These are phyloP conservation scores for Lophius americanus DNA, from an alignment of 2,797 vertebrate genomes.

Conservation along the genomic window DNA sequence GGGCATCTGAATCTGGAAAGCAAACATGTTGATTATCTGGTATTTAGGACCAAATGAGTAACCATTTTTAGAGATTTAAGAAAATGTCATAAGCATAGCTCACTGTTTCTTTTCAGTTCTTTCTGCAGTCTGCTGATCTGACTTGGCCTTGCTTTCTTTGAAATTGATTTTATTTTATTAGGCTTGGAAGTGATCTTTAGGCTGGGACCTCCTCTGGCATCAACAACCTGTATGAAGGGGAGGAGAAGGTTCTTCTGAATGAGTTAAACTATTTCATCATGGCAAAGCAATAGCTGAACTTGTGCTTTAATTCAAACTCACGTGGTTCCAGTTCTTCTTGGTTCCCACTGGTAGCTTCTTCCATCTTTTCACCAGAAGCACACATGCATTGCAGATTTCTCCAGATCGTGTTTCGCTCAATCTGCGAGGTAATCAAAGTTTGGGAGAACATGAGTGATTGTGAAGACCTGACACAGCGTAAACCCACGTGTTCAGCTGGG, in stretches of 20 bases:
- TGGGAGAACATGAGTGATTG: not conserved
- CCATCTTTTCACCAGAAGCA: constrained; percentile 98
- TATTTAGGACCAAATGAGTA: not conserved
- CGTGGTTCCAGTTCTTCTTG: constrained; percentile 99
- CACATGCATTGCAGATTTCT: constrained; percentile 98
- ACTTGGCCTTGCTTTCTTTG: constrained; percentile 91
- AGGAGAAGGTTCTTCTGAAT: not conserved
- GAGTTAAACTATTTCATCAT: not conserved
- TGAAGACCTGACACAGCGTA: not conserved
- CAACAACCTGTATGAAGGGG: constrained; percentile 87
- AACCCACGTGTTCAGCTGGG: constrained; percentile 13
- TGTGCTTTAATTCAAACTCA: constrained; percentile 8
- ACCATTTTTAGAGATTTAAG: not conserved
- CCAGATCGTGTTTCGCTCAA: constrained; percentile 93
- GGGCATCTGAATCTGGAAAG: constrained; percentile 91
- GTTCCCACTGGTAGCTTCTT: constrained; percentile 97
- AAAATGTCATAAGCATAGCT: constrained; percentile 49
- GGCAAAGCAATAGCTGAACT: not conserved
- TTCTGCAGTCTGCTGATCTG: constrained; percentile 94
- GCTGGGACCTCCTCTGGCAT: constrained; percentile 95
- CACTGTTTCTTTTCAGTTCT: constrained; percentile 94
- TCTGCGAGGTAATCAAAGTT: constrained; percentile 74
- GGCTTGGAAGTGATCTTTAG: constrained; percentile 94
- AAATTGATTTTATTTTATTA: constrained; percentile 94
- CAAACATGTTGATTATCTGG: not conserved